Conservation (phyloP, 2,113 vertebrate genomes). For the Psilopsiagon aymara region DNA sequence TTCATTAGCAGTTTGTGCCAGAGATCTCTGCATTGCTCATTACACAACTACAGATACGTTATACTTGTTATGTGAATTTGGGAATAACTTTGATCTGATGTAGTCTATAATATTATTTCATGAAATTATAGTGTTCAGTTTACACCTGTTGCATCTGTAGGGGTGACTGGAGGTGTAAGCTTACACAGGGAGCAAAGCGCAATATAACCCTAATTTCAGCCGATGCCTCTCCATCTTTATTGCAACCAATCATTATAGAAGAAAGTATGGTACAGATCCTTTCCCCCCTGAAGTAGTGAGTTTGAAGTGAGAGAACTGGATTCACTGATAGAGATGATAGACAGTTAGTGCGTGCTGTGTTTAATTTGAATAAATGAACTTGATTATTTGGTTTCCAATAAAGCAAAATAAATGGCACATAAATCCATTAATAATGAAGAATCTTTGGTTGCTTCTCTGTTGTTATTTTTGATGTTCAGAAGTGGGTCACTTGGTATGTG, state of each 20-base stretch:
- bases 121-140: background rate
- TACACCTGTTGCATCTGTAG: background rate
- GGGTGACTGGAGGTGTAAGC: background rate
- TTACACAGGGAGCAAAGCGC: background rate
- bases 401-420: conserved; percentile 70
- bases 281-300: conserved; percentile 15
- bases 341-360: conserved; percentile 62
- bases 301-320: conserved; percentile 1
- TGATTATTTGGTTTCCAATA: conserved; percentile 69
- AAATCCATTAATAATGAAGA: conserved; percentile 63
- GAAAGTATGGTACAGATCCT: background rate
- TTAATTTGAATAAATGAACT: conserved; percentile 67
- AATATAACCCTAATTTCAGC: background rate
- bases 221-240: background rate
- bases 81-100: background rate
- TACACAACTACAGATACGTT: background rate
- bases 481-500: conserved; percentile 69
- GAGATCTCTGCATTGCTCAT: background rate
- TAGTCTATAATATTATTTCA: background rate
- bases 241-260: conserved; percentile 47
- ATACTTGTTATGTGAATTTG: background rate
- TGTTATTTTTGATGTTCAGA: conserved; percentile 71
- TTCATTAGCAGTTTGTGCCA: background rate
- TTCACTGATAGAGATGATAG: conserved; percentile 20
- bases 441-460: conserved; percentile 60